A percentile compares a stretch with the other conserved stretches of the same genome.
Evolutionary conservation across 2,113 vertebrate genomes (phyloP).

Genomic region (Pleuronectes platessa): DNA sequence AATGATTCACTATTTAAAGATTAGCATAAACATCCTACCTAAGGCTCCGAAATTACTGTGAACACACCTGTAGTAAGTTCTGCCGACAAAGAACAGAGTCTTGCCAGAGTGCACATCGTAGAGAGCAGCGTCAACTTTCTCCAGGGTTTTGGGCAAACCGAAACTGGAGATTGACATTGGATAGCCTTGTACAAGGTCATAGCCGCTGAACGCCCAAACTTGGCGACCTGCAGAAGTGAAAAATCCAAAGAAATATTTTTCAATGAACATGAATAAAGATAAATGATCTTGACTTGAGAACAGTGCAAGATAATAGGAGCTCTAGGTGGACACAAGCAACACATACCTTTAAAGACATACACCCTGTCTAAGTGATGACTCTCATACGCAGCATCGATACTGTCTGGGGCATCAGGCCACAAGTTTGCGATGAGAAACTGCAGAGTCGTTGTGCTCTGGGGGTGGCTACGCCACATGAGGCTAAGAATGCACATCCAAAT

Average conservation of each 20-base stretch:
- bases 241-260: not conserved
- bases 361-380: constrained; percentile 51
- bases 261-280: not conserved
- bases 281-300: not conserved
- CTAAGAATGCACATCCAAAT: constrained; percentile 70
- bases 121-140: constrained; percentile 86
- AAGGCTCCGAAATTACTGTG: not conserved
- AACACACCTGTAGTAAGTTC: constrained; percentile 89
- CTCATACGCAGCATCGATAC: constrained; percentile 88
- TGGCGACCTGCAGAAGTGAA: constrained; percentile 73
- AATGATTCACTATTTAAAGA: not conserved
- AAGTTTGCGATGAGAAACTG: constrained; percentile 85
- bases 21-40: not conserved
- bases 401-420: constrained; percentile 86
- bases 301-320: too few relatives aligned
- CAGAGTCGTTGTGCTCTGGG: constrained; percentile 55
- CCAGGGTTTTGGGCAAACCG: constrained; percentile 82
- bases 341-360: constrained; percentile 78
- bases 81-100: constrained; percentile 86
- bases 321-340: not conserved
- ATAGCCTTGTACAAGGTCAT: constrained; percentile 82
- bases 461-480: constrained; percentile 88
- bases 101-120: constrained; percentile 76
- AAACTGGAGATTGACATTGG: constrained; percentile 82
- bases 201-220: constrained; percentile 88